Base-by-base conservation (phyloP, 2,797 vertebrate species). In the Tangara arthus region DNA sequence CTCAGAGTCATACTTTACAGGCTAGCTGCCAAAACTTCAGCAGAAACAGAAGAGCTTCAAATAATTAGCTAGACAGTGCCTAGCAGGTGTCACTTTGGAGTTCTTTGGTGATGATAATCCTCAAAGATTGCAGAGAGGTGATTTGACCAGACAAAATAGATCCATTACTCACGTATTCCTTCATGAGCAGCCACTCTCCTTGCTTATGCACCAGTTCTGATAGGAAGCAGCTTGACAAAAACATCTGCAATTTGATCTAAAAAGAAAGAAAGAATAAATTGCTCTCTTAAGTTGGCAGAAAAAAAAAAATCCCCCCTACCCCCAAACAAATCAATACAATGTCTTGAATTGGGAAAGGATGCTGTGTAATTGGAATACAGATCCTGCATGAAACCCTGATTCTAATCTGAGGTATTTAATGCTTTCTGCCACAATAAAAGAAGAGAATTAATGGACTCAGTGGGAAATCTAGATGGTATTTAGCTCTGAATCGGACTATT, bases 61-160 rank as follows among this genome's bases (percentile, higher is more conserved):
- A 87, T 96, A 97, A 97, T 95, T 94, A 90, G 61, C 66, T 73
- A 91, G 95, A 65, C 69, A 94, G 42, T 80, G 71, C 93, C 82
- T 95, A 92, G 94, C 89, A 97, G 95, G 92, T 97, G 94, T 92
- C 87, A 87, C 32, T 97, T 95, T 83, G 94, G 95, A 92, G 84
- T 75, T 70, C 52, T 11, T 46, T 27, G 5, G 78, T 82, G 32
- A 44, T 39, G 39, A 86, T 87, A 85, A 93, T 90, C 91, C 91
- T 76, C 53, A 81, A 66, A 90, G 46, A 87, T 32, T 90, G 46
- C 28, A 71, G 63, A 82, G 86, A 91, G 56, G 80, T 87, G 47
- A 87, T 77, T 56, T 90, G 77, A 60, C 32, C 2, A 2, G 66
- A 63, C 28, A 76, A 93, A 95, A 59, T 10, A 42, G 23, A 37